Percentiles rank a stretch among this genome's conserved stretches.
phyloP scores from a whole-genome alignment of 2,113 vertebrate genomes.

The Penelope pileata region DNA sequence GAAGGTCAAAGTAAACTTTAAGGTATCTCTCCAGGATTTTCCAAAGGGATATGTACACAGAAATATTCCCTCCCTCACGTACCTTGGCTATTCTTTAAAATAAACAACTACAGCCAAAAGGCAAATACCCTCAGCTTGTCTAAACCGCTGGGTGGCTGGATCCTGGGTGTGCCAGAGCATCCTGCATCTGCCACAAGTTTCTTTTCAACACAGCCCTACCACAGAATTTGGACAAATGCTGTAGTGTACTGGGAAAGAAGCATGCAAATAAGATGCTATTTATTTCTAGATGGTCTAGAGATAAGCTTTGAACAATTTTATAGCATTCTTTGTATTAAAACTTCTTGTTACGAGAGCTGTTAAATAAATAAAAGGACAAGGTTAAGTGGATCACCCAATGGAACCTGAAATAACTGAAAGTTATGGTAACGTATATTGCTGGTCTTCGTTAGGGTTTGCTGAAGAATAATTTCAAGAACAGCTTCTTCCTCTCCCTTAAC shows the following conservation, averaged over 20 bases:
- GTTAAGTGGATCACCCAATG: neutral
- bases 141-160: neutral
- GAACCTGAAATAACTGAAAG: neutral
- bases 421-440: neutral
- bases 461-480: slow-evolving; percentile 11
- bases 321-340: neutral
- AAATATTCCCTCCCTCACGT: neutral
- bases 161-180: neutral
- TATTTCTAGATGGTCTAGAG: neutral
- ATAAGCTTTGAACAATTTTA: neutral
- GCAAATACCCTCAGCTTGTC: neutral
- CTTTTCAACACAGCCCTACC: neutral
- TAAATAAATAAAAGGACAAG: neutral
- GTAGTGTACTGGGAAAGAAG: neutral
- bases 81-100: neutral
- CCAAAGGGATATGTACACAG: neutral
- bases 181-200: neutral
- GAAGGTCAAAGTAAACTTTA: neutral
- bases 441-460: neutral
- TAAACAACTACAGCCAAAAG: neutral
- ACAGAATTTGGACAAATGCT: neutral
- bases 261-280: neutral
- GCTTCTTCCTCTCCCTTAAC: slow-evolving; percentile 19
- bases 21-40: rapidly evolving
- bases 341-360: neutral